Base-by-base conservation (phyloP, 2,797 vertebrate genomes). In the Arrhamphus sclerolepis region DNA sequence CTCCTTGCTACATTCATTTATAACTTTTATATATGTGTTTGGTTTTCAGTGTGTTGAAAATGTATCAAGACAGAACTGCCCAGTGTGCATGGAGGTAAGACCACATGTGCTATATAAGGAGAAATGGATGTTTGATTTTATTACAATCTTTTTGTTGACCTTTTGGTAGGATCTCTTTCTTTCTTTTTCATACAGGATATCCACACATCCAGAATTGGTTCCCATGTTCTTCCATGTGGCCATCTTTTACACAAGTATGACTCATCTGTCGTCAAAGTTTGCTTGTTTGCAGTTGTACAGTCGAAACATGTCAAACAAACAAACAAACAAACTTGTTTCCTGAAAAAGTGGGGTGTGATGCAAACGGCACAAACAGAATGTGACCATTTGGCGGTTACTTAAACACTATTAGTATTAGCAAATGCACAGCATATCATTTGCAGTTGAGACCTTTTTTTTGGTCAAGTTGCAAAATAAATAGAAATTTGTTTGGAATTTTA, bases 11-110 rank as follows among this genome's bases (percentile, higher is more conserved):
- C 20, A 52, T 52, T 66, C 7, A 60, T 49, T 55, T 40, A 26
- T 16, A 1, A 2, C 38, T 16, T 38, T 55, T 54, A 56, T 62
- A n/a, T 62, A 0, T 69, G 48, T 88, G 62, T 58, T 20, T 65
- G 0, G 61, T 49, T 89, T 70, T 41, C 88, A 99, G 97, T 98
- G 97, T 81, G 96, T 99, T 64, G 95, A 98, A 90, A 97, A 99
- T 20, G 97, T 98, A 44, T 99, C 97, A 11, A 90, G 97, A 70
- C 97, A 99, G 88, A 94, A 99, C 87, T 99, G 97, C 55, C 93
- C 97, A 0, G 95, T 99, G 69, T 99, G 97, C 80, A 93, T 99
- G 92, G 97, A 98, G 96, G 96, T 97, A 86, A 21, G 21, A 14
- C 17, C 48, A n/a, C 16, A 22, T 18, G 1, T 2, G 22, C 73